Conservation (phyloP, 2,888 invertebrate species). For the Drosophila ustulata region DNA sequence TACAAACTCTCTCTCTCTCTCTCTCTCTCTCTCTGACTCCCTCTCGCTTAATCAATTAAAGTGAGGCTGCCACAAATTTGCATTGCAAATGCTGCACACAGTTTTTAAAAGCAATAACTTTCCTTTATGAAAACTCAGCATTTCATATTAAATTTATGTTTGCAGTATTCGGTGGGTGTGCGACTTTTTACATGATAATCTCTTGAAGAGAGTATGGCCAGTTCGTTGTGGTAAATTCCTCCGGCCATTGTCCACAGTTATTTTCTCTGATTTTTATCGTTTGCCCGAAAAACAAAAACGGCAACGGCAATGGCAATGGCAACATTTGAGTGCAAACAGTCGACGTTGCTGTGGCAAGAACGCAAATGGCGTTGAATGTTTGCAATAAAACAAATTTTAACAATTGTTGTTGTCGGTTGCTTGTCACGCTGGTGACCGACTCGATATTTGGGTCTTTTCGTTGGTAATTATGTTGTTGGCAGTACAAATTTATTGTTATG, state of each 20-base stretch:
- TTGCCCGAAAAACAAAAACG: conserved; percentile 21
- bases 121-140: background rate
- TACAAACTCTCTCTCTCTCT: conserved; percentile 32
- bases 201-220: conserved; percentile 35
- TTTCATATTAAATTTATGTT: background rate
- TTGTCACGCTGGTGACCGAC: conserved; percentile 38
- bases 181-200: background rate
- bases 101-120: background rate
- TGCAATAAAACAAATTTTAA: conserved; percentile 72
- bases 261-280: conserved; percentile 68
- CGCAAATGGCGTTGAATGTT: conserved; percentile 77
- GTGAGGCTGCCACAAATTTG: conserved; percentile 17
- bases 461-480: conserved; percentile 58
- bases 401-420: conserved; percentile 52
- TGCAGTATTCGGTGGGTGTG: background rate
- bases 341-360: conserved; percentile 66
- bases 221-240: conserved; percentile 6
- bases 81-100: conserved; percentile 4
- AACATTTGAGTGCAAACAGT: conserved; percentile 30
- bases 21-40: conserved; percentile 11
- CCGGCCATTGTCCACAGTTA: conserved; percentile 33
- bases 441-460: conserved; percentile 27
- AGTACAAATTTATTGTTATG: conserved; percentile 52
- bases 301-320: conserved; percentile 27
- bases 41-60: conserved; percentile 24